Conservation (phyloP, 2,888 invertebrate genomes). For the Calliscelio sp. region DNA sequence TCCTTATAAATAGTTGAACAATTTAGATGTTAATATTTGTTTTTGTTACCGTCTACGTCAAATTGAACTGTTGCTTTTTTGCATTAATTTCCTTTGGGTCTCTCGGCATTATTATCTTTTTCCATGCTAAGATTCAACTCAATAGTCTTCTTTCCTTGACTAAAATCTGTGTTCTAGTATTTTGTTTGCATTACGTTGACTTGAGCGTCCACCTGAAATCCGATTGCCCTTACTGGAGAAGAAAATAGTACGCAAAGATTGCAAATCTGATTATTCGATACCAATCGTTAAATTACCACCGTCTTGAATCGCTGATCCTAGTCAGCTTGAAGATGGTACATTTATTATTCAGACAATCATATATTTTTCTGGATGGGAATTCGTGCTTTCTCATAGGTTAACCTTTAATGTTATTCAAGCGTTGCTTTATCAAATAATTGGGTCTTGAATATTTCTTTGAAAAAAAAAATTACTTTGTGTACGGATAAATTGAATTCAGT, state of each 20-base stretch:
- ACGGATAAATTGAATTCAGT: too few relatives aligned
- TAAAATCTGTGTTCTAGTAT: not conserved
- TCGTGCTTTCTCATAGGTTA: not conserved
- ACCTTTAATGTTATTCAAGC: not conserved
- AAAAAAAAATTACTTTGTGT: too few relatives aligned
- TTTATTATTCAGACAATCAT: not conserved
- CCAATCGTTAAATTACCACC: conserved; percentile 6
- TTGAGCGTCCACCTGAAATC: not conserved
- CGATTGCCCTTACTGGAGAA: not conserved
- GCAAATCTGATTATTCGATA: conserved; percentile 2
- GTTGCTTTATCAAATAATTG: not conserved
- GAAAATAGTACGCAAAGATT: conserved; percentile 1
- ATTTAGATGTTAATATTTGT: not conserved
- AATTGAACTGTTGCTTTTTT: not conserved
- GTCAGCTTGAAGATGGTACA: not conserved
- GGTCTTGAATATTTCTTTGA: too few relatives aligned
- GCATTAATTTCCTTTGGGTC: not conserved
- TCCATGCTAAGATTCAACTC: not conserved
- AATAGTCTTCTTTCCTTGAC: not conserved
- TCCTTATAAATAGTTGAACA: not conserved
- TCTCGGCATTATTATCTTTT: not conserved
- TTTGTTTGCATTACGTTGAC: not conserved
- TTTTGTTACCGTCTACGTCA: not conserved
- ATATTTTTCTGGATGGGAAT: not conserved
- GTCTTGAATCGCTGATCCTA: not conserved